phyloP scores from a whole-genome alignment of 2,113 vertebrate genomes.

The Triplophysa tibetana region DNA sequence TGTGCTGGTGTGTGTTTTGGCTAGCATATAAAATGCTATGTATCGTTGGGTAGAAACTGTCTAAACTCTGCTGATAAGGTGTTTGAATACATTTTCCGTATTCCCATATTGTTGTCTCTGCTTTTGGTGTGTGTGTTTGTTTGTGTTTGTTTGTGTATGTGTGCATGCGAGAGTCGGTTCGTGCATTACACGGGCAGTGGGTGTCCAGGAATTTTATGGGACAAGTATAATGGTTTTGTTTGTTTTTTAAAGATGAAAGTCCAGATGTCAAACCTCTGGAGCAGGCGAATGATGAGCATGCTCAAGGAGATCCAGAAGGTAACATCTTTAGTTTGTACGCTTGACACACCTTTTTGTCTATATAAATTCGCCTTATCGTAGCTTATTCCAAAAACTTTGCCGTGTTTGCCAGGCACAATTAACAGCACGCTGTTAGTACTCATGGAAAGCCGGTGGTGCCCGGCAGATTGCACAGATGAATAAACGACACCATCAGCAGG shows the following conservation, averaged over 20 bases:
- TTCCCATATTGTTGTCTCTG: constrained; percentile 32
- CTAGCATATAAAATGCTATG: background rate
- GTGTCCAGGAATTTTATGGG: background rate
- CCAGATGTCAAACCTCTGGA: background rate
- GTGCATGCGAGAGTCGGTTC: background rate
- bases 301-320: constrained; percentile 1
- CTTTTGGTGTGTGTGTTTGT: background rate
- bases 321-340: background rate
- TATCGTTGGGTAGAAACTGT: background rate
- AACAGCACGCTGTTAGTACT: too few relatives aligned
- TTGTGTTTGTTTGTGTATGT: background rate
- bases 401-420: too few relatives aligned
- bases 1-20: background rate
- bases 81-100: background rate
- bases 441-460: too few relatives aligned
- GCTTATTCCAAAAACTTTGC: too few relatives aligned
- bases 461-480: too few relatives aligned
- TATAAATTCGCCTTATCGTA: too few relatives aligned
- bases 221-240: background rate
- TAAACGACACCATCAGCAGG: background rate
- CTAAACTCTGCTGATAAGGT: constrained; percentile 17
- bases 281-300: background rate
- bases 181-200: background rate
- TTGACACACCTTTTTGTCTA: background rate
- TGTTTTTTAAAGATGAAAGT: background rate